A percentile compares a stretch with the other conserved stretches of the same genome.
These are phyloP conservation scores for Drosophila paranaensis DNA, from an alignment of 2,888 invertebrate species.

Conservation along the genomic window DNA sequence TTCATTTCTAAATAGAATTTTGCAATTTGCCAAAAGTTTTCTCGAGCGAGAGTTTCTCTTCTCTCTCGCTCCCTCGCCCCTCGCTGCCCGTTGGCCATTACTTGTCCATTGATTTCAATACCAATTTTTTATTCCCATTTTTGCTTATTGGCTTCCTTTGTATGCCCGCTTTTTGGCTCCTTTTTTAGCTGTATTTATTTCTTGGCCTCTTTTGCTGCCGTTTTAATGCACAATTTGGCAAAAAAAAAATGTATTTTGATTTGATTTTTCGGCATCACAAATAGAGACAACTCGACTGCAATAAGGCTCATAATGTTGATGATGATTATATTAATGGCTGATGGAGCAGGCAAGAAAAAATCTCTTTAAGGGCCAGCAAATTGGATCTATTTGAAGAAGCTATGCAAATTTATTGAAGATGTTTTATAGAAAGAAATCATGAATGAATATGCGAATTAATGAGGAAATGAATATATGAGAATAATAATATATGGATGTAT, in stretches of 20 bases:
- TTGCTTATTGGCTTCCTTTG: conserved; percentile 54
- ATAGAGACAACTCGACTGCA: conserved; percentile 22
- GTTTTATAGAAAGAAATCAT: neutral
- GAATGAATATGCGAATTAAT: neutral
- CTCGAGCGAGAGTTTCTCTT: conserved; percentile 24
- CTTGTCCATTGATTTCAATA: conserved; percentile 74
- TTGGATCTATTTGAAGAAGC: neutral
- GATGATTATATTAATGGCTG: conserved; percentile 19
- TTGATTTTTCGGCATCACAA: conserved; percentile 45
- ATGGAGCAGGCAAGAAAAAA: neutral
- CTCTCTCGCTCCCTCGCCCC: neutral
- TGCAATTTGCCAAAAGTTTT: conserved; percentile 59
- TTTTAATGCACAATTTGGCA: conserved; percentile 71
- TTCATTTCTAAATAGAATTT: conserved; percentile 77
- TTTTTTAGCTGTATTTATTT: conserved; percentile 14
- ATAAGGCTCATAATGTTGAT: conserved; percentile 15
- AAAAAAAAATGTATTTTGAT: conserved; percentile 57
- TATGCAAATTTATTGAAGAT: conserved; percentile 14
- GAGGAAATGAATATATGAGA: neutral
- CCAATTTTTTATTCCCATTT: conserved; percentile 21
- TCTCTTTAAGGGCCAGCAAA: neutral
- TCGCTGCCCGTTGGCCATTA: conserved; percentile 43
- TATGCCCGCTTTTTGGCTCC: conserved; percentile 18
- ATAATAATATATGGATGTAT: neutral
- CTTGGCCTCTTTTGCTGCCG: conserved; percentile 3